These are phyloP conservation scores for Corynorhinus townsendii DNA, from an alignment of 2,113 vertebrate genomes.

Conservation along the genomic window DNA sequence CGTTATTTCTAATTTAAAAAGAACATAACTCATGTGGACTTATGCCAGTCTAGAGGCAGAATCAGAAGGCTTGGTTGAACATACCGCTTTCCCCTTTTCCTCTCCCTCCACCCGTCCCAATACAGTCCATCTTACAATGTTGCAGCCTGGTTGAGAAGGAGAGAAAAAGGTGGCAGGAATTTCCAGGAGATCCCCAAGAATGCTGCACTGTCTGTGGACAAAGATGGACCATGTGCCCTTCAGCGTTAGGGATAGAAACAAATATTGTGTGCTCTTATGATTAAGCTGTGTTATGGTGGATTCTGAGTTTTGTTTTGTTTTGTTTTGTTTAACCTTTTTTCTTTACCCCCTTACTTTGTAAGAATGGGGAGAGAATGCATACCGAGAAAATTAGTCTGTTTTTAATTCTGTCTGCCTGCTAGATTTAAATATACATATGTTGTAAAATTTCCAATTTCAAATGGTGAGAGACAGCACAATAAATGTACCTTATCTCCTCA, in stretches of 20 bases:
- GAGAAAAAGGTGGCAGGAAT: constrained; percentile 70
- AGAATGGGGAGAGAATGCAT: constrained; percentile 79
- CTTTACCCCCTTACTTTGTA: constrained; percentile 81
- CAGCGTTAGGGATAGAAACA: constrained; percentile 71
- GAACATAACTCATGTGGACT: constrained; percentile 81
- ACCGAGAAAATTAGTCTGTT: constrained; percentile 78
- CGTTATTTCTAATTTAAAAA: constrained; percentile 85
- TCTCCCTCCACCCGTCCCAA: constrained; percentile 59
- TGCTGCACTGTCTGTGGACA: constrained; percentile 71
- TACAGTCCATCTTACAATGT: constrained; percentile 58
- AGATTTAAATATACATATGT: constrained; percentile 82
- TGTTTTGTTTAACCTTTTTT: constrained; percentile 59
- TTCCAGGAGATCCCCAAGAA: constrained; percentile 69
- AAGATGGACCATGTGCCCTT: constrained; percentile 78
- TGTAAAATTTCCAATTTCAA: constrained; percentile 83
- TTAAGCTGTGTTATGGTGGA: constrained; percentile 84
- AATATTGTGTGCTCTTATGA: constrained; percentile 78
- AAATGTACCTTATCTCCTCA: constrained; percentile 86
- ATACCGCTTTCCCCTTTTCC: constrained; percentile 66
- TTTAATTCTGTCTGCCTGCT: constrained; percentile 87
- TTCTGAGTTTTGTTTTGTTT: constrained; percentile 76
- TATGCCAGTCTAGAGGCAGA: constrained; percentile 83
- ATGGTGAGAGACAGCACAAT: constrained; percentile 87
- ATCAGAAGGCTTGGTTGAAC: constrained; percentile 75
- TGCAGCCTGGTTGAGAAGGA: constrained; percentile 75